phyloP scores from a whole-genome alignment of 2,797 vertebrate species.

The Phrynocephalus vlangalii region DNA sequence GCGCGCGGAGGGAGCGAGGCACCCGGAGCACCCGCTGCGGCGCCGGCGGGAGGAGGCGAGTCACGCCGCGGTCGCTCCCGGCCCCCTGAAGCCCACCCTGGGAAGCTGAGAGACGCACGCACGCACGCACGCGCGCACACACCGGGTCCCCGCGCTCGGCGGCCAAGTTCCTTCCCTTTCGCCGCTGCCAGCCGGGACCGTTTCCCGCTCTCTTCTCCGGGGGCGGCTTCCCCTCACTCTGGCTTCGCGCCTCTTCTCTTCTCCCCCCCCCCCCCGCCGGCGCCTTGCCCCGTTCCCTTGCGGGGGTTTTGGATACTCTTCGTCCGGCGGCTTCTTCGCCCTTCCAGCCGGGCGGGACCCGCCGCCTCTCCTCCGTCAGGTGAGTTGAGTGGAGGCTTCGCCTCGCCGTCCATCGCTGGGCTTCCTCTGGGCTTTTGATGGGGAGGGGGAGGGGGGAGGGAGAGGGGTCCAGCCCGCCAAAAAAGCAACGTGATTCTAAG shows the following conservation, averaged over 20 bases:
- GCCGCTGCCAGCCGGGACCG: not conserved
- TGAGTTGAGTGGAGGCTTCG: conserved; percentile 78
- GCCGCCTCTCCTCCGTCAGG: conserved; percentile 52
- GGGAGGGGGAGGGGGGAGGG: conserved; percentile 15
- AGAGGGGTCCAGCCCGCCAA: not conserved
- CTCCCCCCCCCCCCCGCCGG: not conserved
- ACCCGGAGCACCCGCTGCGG: not conserved
- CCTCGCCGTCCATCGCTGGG: conserved; percentile 60
- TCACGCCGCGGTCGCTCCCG: not conserved
- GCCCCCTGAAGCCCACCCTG: not conserved
- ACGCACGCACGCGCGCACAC: too few species aligned
- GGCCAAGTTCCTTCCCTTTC: not conserved
- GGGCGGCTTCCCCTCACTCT: not conserved
- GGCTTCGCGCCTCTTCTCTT: not conserved
- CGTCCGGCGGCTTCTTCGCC: conserved; percentile 66
- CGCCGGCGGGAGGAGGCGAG: not conserved
- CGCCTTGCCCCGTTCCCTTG: not conserved
- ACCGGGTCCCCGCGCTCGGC: not conserved
- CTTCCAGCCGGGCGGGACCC: conserved; percentile 65
- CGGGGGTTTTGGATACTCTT: conserved; percentile 52
- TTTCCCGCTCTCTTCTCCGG: not conserved
- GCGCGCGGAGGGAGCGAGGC: too few species aligned
- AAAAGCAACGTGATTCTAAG: not conserved
- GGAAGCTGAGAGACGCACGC: not conserved
- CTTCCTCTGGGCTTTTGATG: conserved; percentile 46